phyloP scores from a whole-genome alignment of 2,888 invertebrate genomes.

The Tetragnatha montana region DNA sequence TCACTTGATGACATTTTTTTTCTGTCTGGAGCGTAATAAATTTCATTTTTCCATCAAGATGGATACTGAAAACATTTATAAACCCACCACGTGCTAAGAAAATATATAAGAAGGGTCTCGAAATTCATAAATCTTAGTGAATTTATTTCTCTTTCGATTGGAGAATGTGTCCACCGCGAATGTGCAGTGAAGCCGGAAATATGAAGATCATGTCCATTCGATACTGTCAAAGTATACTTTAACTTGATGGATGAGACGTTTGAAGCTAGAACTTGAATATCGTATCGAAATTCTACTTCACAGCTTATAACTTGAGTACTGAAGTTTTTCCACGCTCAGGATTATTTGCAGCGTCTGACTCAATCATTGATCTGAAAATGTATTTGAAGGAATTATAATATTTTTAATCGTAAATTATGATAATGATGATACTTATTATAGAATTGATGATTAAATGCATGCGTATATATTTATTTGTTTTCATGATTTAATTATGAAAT shows the following conservation, averaged over 20 bases:
- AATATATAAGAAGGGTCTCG: not conserved
- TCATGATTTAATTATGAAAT: no score
- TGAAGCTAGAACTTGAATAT: not conserved
- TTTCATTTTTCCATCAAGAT: not conserved
- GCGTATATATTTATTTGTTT: no score
- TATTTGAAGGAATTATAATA: no score
- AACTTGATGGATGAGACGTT: not conserved
- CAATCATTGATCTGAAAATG: no score
- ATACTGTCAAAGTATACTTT: not conserved
- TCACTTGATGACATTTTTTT: not conserved
- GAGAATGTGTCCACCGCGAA: not conserved
- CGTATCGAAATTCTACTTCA: not conserved
- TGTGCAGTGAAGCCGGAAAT: not conserved
- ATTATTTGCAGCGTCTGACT: no score
- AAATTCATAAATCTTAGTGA: not conserved
- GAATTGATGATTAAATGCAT: no score
- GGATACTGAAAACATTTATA: not conserved
- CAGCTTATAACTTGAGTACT: no score
- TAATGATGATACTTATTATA: no score
- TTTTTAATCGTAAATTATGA: no score
- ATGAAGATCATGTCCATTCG: not conserved
- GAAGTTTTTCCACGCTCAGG: no score
- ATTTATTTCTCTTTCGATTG: not conserved
- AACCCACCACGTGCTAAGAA: not conserved
- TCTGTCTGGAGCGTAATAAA: not conserved